Base-by-base conservation (phyloP, 2,888 invertebrate genomes). In the Nomada flava region DNA sequence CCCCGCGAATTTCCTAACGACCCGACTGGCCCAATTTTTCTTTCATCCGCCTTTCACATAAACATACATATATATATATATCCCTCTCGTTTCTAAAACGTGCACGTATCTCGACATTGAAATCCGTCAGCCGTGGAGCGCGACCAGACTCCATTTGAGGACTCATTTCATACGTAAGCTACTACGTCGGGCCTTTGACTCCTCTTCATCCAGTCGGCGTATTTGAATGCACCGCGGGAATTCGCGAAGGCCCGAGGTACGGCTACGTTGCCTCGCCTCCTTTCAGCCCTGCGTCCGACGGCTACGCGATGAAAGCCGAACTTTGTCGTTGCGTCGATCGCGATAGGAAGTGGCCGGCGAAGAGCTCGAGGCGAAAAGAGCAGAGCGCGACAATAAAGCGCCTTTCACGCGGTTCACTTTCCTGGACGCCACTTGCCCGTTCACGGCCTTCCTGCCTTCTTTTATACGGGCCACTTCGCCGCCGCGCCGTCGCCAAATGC, bases 371-470 rank as follows among this genome's bases (percentile, higher is more conserved):
- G 15, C 50, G n/a, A 57, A 74, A 75, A 68, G 69, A 55, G 74
- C 11, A 53, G 50, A 47, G 67, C 70, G 50, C 79, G 79, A 79
- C 75, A 82, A 79, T 79, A 82, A 82, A 68, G 60, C 79, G 79
- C 57, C 70, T 82, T 82, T 82, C 81, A 82, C 74, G 74, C 74
- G 81, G 80, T 79, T 64, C 81, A 79, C 79, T 82, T 82, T 75
- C 52, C 69, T 70, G 81, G 81, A 74, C 79, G 70, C 79, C 81
- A 82, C 81, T 82, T 79, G 79, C 23, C 63, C 65, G 81, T 79
- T 69, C 80, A 73, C 67, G 73, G 73, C 55, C 72, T 80, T 77
- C 68, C 52, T 77, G 67, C 76, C 68, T 70, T 65, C 79, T 74
- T 82, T 79, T 79, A 74, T 74, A 70, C 79, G 67, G 63, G 55